Base-by-base conservation (phyloP, 2,888 invertebrate genomes). In the Margaritifera margaritifera region DNA sequence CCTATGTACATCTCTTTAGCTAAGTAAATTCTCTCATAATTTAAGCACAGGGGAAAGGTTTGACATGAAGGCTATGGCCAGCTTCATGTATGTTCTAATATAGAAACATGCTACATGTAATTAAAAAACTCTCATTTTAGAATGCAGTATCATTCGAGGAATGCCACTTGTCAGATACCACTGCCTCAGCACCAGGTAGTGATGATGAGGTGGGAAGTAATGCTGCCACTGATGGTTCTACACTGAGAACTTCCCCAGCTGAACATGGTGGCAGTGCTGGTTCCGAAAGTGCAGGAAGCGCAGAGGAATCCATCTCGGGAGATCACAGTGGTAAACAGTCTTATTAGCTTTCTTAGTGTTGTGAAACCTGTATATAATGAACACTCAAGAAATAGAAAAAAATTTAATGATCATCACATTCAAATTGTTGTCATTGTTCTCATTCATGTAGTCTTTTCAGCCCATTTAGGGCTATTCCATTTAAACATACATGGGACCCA, bases 151-250 rank as follows among this genome's bases (percentile, higher is more conserved):
- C 75, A 24, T 73, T 85, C 54, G 86, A 93, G 85, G 92, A 91
- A 22, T 93, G 93, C 4, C 93, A 94, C 84, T 94, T 94, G 86
- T 94, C 95, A 63, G 95, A 95, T 79, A 94, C 94, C 25, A 94
- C 95, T 4, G 95, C 95, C 24, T 95, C 96, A 15, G 95, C 96
- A 4, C 95, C 93, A 64, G 96, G 96, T 6, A 96, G 96, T 18
- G 98, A 98, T 88, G 96, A 96, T 89, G 98, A 98, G 90, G 84
- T 84, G 22, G 97, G 95, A 65, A 97, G 96, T 78, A 97, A 96
- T 53, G 97, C 96, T 15, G 97, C 97, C 1, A 97, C 96, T 0
- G 97, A 97, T 89, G 97, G 97, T 68, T 96, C 96, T 62, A 97
- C 97, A 0, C 91, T 97, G 73, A 93, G 96, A 68, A 95, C 95